These are phyloP conservation scores for Bombus cullumanus DNA, from an alignment of 1,140 invertebrate genomes.

Conservation along the genomic window DNA sequence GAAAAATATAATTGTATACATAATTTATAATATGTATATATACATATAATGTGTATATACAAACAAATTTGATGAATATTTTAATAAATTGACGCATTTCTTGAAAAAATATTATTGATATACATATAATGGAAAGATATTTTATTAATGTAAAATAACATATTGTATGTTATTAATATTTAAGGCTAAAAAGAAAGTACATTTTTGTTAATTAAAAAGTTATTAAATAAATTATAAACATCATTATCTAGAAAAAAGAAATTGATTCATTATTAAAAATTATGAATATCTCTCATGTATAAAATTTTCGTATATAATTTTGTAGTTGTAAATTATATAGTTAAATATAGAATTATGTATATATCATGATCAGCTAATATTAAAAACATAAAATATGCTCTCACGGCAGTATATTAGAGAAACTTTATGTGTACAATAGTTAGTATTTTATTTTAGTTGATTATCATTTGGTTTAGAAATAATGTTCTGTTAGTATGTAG, in stretches of 20 bases:
- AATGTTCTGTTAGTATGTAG: not conserved
- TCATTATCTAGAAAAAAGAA: not conserved
- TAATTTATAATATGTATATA: constrained; percentile 5
- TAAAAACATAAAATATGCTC: not conserved
- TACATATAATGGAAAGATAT: constrained; percentile 36
- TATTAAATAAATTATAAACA: not conserved
- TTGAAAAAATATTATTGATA: constrained; percentile 13
- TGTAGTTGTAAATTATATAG: not conserved
- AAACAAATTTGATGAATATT: constrained; percentile 31
- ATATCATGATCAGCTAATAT: not conserved
- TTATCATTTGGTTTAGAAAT: not conserved
- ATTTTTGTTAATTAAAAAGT: constrained; percentile 20
- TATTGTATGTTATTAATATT: constrained; percentile 16
- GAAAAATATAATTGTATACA: constrained; percentile 20
- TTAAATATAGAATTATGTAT: constrained; percentile 1
- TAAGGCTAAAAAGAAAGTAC: constrained; percentile 24
- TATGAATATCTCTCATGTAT: not conserved
- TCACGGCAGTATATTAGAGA: not conserved
- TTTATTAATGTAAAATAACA: constrained; percentile 47
- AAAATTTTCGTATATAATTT: constrained; percentile 21
- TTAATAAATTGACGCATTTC: constrained; percentile 41
- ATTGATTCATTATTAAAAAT: constrained; percentile 1
- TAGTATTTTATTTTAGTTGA: constrained; percentile 8
- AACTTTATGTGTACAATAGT: constrained; percentile 3
- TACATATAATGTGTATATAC: constrained; percentile 11